These are phyloP conservation scores for Melanargia galathea DNA, from an alignment of 2,888 invertebrate genomes.

Conservation along the genomic window DNA sequence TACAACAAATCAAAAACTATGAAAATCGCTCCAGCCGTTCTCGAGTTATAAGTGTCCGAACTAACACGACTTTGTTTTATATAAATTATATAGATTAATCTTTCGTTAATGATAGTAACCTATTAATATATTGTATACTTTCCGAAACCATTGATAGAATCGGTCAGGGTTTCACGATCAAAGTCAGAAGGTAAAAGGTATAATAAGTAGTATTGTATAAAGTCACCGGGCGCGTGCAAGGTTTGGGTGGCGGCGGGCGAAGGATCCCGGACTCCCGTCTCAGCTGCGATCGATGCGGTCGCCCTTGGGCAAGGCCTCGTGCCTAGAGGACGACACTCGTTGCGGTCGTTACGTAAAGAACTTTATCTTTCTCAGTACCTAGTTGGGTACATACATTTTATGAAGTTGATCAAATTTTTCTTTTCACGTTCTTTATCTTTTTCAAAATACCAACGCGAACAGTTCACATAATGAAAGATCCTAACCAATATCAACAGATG, in stretches of 20 bases:
- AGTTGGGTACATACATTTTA: not conserved
- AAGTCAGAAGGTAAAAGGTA: not conserved
- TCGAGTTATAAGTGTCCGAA: too few species aligned
- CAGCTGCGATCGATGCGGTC: slow-evolving; percentile 59
- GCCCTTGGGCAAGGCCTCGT: slow-evolving; percentile 75
- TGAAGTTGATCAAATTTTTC: not conserved
- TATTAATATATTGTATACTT: too few species aligned
- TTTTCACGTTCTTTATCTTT: not conserved
- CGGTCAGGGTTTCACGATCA: not conserved
- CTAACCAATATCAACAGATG: not conserved
- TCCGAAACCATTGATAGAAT: too few species aligned
- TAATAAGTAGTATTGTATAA: not conserved
- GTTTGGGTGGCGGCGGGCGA: slow-evolving; percentile 43
- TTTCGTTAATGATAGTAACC: too few species aligned
- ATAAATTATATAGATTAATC: too few species aligned
- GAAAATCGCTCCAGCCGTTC: too few species aligned
- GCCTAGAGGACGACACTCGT: slow-evolving; percentile 61
- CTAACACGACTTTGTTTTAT: too few species aligned
- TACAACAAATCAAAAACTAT: too few species aligned
- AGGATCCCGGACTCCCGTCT: slow-evolving; percentile 36
- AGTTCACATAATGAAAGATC: not conserved
- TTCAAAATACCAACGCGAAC: not conserved
- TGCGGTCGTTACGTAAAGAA: slow-evolving; percentile 66
- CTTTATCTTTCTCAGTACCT: slow-evolving; percentile 18
- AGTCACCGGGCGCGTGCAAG: slow-evolving; percentile 1